Evolutionary conservation across 2,888 invertebrate genomes (phyloP), one percentile per base, ranked within the genome.

Genomic region (Cerastoderma edule): DNA sequence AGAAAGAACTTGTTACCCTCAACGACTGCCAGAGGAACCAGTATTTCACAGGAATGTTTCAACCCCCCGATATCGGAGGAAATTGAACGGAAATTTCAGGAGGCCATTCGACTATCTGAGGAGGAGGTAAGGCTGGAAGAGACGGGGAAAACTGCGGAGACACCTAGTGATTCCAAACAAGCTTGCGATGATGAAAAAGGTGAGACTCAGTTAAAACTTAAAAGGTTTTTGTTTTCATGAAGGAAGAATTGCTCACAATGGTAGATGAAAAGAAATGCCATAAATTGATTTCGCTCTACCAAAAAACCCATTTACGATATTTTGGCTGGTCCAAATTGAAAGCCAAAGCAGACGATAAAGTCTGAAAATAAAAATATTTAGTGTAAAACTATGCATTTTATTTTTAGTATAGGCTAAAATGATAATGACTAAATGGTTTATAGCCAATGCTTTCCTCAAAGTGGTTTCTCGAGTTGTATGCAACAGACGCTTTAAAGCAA

Each of bases 1-100:
- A 66, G 77, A 24, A 77, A 77, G 50, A 72, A 77, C 56, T 72
- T 66, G 28, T 57, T 66, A 46, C 72, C 72, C 5, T 19, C 50
- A 4, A 65, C 72, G 24, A 28, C n/a, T 6, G 44, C 28, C 16
- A 63, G 65, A 30, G 68, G 48, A 19, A 30, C 56, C 4, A 64
- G 33, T 5, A 56, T 69, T 28, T 24, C 74, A 10, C 27, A 16
- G 22, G 64, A 64, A 24, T 39, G 24, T 6, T 32, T 33, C 28
- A 67, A 33, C 30, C 39, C 46, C n/a, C 44, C 32, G n/a, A 22
- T 39, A 19, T 71, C 71, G 0, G 44, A n/a, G 4, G 72, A 73
- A 46, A 44, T 79, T 13, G 78, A 75, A 35, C 39, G 46, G 30
- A 79, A 72, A 27, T 75, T 72, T 54, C 65, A 75, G 27, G 68